These are phyloP conservation scores for Paguma larvata DNA, from an alignment of 2,797 vertebrate genomes.

Conservation along the genomic window DNA sequence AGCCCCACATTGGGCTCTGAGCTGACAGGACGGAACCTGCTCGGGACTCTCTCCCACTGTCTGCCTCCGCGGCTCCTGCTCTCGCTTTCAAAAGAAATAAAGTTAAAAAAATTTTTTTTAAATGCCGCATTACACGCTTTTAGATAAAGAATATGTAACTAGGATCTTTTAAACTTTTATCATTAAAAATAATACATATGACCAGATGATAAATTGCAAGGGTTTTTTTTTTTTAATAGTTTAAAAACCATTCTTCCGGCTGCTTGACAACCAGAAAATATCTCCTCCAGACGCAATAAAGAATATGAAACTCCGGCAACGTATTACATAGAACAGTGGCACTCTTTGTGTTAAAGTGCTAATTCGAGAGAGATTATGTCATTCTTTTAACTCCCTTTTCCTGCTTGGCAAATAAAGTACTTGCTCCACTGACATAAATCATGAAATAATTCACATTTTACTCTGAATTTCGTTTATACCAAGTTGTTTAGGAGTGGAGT, in stretches of 20 bases:
- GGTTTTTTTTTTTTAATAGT: neutral
- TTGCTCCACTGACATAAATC: neutral
- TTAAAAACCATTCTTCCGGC: slow-evolving; percentile 6
- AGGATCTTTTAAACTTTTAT: neutral
- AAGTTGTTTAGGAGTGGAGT: neutral
- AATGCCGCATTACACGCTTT: too few species aligned
- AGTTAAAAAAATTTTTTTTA: too few species aligned
- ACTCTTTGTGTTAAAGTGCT: slow-evolving; percentile 33
- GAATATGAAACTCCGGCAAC: neutral
- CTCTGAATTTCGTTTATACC: neutral
- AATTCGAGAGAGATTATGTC: neutral
- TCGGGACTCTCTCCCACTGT: too few species aligned
- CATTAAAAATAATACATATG: neutral
- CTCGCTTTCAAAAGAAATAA: too few species aligned
- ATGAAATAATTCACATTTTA: slow-evolving; percentile 4
- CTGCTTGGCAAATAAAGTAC: slow-evolving; percentile 3
- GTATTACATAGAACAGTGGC: neutral
- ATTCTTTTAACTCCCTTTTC: slow-evolving; percentile 37
- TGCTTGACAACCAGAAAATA: slow-evolving; percentile 10
- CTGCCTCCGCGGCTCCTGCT: too few species aligned
- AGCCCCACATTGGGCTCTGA: too few species aligned
- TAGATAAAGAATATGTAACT: neutral
- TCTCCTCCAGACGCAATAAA: neutral
- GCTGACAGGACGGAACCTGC: too few species aligned
- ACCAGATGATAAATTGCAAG: neutral